Evolutionary conservation across 2,888 invertebrate genomes (phyloP).

Genomic region (Coremacera marginata): DNA sequence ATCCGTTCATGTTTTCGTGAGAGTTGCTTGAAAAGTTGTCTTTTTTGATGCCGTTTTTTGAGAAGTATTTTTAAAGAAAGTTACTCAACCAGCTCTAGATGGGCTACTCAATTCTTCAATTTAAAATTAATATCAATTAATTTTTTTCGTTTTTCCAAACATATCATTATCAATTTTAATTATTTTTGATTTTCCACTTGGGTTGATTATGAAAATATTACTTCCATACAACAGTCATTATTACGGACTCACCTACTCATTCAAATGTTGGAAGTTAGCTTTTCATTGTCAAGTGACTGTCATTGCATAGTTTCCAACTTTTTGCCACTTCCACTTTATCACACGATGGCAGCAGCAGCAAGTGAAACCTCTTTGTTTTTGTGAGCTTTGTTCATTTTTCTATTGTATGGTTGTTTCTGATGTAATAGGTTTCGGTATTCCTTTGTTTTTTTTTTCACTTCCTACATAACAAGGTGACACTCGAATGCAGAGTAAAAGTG

Average conservation of each 20-base stretch:
- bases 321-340: not conserved
- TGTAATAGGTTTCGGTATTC: too few relatives aligned
- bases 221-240: not conserved
- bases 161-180: too few relatives aligned
- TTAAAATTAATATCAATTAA: not conserved
- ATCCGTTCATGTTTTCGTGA: conserved; percentile 38
- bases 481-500: too few relatives aligned
- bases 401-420: too few relatives aligned
- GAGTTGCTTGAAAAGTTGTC: conserved; percentile 8
- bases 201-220: too few relatives aligned
- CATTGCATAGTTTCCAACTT: not conserved
- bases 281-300: not conserved
- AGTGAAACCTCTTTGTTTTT: not conserved
- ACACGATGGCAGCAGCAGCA: not conserved
- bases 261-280: not conserved
- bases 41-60: not conserved
- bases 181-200: too few relatives aligned
- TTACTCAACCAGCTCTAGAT: conserved; percentile 42
- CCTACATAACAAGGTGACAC: too few relatives aligned
- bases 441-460: too few relatives aligned
- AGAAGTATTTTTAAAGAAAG: conserved; percentile 40
- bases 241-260: not conserved
- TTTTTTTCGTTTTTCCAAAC: not conserved
- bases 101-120: not conserved
- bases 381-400: not conserved